Percentiles rank a stretch among this genome's conserved stretches.
phyloP scores from a whole-genome alignment of 2,888 invertebrate genomes.

The Pristionchus fissidentatus region DNA sequence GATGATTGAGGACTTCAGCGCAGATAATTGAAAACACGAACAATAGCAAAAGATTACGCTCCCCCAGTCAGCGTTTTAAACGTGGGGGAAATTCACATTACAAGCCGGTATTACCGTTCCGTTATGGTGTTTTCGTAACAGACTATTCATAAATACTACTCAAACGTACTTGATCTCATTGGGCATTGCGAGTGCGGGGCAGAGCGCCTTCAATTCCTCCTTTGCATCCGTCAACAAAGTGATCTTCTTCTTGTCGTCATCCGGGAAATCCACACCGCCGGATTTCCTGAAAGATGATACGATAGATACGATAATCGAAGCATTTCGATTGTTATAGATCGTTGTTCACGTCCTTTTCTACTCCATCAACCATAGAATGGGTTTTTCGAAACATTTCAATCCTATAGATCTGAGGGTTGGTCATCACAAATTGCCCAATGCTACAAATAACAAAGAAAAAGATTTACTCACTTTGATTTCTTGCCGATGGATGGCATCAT shows the following conservation, averaged over 20 bases:
- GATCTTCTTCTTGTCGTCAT: conserved; percentile 59
- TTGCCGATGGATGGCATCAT: conserved; percentile 82
- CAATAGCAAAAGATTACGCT: no score
- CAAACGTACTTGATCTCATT: conserved; percentile 74
- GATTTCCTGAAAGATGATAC: conserved; percentile 63
- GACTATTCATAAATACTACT: background rate
- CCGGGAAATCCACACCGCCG: conserved; percentile 73
- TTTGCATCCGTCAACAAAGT: conserved; percentile 73
- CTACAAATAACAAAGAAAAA: background rate
- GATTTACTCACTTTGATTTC: conserved; percentile 61
- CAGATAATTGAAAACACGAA: no score
- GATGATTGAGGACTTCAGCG: no score
- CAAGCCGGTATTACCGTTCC: no score
- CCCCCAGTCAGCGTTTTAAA: no score
- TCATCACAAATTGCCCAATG: background rate
- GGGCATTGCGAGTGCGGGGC: conserved; percentile 78
- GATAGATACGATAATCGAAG: background rate
- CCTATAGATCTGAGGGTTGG: background rate
- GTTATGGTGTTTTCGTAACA: no score
- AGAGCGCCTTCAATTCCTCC: conserved; percentile 69
- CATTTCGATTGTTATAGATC: background rate
- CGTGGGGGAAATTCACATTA: no score
- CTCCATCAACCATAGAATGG: no score
- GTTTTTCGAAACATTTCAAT: no score
- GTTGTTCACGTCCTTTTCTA: background rate